Percentiles rank a stretch among this genome's conserved stretches.
phyloP scores from a whole-genome alignment of 2,113 vertebrate species.

The Phainopepla nitens region DNA sequence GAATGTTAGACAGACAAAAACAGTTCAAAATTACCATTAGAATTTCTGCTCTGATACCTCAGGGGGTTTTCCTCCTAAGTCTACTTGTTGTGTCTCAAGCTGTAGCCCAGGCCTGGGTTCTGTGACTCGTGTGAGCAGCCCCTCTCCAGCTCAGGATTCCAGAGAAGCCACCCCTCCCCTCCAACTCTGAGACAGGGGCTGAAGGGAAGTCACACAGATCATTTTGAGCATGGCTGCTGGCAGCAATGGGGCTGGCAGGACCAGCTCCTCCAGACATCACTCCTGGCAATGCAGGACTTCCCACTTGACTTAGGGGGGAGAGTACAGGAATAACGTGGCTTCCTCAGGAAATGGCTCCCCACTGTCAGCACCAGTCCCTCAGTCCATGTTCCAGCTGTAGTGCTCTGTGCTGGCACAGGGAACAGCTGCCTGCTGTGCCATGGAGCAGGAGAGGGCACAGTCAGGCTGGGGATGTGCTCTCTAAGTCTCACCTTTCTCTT shows the following conservation, averaged over 20 bases:
- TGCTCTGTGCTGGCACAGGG: neutral
- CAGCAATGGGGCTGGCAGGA: neutral
- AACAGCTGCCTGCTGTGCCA: neutral
- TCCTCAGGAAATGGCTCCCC: neutral
- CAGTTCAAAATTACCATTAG: conserved; percentile 75
- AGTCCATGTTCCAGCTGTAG: neutral
- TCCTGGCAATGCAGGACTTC: neutral
- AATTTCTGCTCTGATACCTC: conserved; percentile 62
- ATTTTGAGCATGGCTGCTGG: neutral
- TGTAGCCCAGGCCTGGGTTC: neutral
- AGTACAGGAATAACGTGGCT: neutral
- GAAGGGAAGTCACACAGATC: neutral
- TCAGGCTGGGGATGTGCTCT: neutral
- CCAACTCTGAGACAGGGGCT: neutral
- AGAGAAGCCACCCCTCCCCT: neutral
- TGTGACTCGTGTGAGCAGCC: neutral
- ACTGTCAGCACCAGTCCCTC: neutral
- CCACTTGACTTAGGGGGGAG: neutral
- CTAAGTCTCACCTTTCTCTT: neutral
- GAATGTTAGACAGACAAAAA: conserved; percentile 94
- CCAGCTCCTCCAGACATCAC: neutral
- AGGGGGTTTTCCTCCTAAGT: neutral
- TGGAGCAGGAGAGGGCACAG: neutral
- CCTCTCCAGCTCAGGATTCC: neutral
- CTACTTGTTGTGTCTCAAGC: neutral